These are phyloP conservation scores for Ornithoptera priamus DNA, from an alignment of 2,888 invertebrate species.

Conservation along the genomic window DNA sequence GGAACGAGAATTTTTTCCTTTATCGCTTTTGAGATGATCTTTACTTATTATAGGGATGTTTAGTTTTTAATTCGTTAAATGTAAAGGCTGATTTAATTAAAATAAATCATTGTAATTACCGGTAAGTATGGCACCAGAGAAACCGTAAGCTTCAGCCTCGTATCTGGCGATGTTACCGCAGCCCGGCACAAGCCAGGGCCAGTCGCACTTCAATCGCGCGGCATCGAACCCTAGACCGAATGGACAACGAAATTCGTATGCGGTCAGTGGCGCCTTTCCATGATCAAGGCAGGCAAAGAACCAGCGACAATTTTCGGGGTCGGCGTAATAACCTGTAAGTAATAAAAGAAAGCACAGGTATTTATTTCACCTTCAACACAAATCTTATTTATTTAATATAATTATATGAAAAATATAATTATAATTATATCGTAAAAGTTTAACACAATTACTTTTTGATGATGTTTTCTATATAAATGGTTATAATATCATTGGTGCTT, in stretches of 20 bases:
- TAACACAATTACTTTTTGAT: too few species aligned
- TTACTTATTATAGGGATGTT: too few species aligned
- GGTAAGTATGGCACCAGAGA: slow-evolving; percentile 63
- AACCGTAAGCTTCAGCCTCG: slow-evolving; percentile 73
- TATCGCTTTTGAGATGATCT: background rate
- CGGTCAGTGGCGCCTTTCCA: slow-evolving; percentile 81
- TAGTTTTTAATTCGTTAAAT: too few species aligned
- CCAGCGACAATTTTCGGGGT: slow-evolving; percentile 90
- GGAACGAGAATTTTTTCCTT: slow-evolving; percentile 25
- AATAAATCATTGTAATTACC: slow-evolving; percentile 47
- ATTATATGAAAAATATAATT: too few species aligned
- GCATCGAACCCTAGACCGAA: slow-evolving; percentile 89
- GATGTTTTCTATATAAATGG: too few species aligned
- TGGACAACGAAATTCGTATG: slow-evolving; percentile 91
- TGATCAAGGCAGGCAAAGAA: slow-evolving; percentile 90
- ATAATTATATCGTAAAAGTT: too few species aligned
- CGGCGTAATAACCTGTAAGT: slow-evolving; percentile 85
- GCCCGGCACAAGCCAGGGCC: slow-evolving; percentile 87
- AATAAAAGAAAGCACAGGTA: background rate
- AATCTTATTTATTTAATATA: too few species aligned
- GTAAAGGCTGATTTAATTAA: background rate
- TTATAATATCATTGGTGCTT: too few species aligned
- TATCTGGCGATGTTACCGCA: slow-evolving; percentile 80
- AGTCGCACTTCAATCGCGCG: slow-evolving; percentile 84
- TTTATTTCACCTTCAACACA: background rate